A percentile compares a stretch with the other conserved stretches of the same genome.
These are phyloP conservation scores for Neelides sp. DNA, from an alignment of 1,140 invertebrate genomes.

Conservation along the genomic window DNA sequence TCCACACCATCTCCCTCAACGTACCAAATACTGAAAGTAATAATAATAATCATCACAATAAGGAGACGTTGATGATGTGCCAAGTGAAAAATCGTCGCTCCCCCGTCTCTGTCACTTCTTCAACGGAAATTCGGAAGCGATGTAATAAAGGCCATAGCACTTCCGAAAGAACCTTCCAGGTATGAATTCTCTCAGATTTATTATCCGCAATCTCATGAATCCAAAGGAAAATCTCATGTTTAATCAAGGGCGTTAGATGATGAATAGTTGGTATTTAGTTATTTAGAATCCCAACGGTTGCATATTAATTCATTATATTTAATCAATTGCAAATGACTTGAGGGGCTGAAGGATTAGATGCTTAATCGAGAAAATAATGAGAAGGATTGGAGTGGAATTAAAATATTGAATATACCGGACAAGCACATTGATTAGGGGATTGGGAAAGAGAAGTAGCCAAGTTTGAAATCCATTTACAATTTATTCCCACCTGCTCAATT, in stretches of 20 bases:
- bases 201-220: neutral
- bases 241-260: neutral
- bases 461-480: no score
- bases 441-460: no score
- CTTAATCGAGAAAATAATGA: no score
- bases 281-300: neutral
- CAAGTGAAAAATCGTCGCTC: constrained; percentile 12
- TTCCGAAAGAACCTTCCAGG: constrained; percentile 27
- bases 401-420: no score
- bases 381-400: no score
- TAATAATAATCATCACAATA: constrained; percentile 5
- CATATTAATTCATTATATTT: neutral
- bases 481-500: no score
- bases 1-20: neutral
- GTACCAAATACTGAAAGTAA: constrained; percentile 11
- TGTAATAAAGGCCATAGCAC: constrained; percentile 11
- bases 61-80: neutral
- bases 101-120: constrained; percentile 28
- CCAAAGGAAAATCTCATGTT: neutral
- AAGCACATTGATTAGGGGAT: no score
- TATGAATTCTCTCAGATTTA: constrained; percentile 1
- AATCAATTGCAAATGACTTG: neutral
- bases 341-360: no score
- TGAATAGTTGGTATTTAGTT: neutral
- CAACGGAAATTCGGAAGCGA: constrained; percentile 18